These are phyloP conservation scores for Porites lutea DNA, from an alignment of 64 coral and sea anemone species.

Conservation along the genomic window DNA sequence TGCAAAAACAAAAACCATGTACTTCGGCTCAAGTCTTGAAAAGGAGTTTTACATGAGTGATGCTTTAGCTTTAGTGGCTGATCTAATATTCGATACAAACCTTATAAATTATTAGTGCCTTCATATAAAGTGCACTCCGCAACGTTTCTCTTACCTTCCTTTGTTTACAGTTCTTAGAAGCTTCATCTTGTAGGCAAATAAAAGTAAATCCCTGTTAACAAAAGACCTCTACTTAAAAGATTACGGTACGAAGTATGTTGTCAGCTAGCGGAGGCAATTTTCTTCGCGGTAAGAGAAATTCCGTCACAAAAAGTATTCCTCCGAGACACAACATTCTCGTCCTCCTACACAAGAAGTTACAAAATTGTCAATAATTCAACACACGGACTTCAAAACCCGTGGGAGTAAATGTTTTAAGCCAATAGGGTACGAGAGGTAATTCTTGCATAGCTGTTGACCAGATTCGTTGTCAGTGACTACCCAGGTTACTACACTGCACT, in stretches of 20 bases:
- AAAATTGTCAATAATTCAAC: not conserved
- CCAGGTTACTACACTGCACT: too few species aligned
- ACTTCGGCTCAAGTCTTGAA: not conserved
- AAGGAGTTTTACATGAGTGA: not conserved
- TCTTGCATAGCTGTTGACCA: not conserved
- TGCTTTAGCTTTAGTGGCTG: not conserved
- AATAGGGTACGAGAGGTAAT: not conserved
- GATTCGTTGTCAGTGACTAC: not conserved
- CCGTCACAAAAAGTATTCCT: not conserved
- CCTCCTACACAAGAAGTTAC: not conserved
- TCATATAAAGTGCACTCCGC: slow-evolving; percentile 27
- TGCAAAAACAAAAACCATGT: not conserved
- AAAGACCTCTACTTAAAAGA: not conserved
- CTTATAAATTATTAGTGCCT: slow-evolving; percentile 38
- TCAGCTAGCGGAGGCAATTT: too few species aligned
- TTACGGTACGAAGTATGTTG: too few species aligned
- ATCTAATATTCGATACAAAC: slow-evolving; percentile 48
- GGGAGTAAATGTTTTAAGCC: not conserved
- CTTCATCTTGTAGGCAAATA: not conserved
- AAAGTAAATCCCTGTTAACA: not conserved
- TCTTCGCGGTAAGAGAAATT: not conserved
- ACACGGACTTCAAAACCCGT: slow-evolving; percentile 7
- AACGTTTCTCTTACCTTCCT: slow-evolving; percentile 29
- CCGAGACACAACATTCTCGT: slow-evolving; percentile 6
- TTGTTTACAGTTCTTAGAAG: not conserved